Percentiles rank a stretch among this genome's conserved stretches.
These are phyloP conservation scores for Lichenostomus cassidix DNA, from an alignment of 2,113 vertebrate genomes.

Conservation along the genomic window DNA sequence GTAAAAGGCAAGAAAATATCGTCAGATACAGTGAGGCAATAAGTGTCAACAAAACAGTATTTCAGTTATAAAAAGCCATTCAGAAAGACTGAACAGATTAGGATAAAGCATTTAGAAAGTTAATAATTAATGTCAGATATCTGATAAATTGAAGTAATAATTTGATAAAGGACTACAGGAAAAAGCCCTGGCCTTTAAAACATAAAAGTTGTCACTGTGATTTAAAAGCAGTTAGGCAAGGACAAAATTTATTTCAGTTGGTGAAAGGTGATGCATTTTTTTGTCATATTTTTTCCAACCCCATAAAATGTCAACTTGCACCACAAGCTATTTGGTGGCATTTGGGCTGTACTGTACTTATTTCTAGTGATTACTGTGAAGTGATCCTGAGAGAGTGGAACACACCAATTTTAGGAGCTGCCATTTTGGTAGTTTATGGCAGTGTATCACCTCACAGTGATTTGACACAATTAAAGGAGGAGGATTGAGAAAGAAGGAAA, in stretches of 20 bases:
- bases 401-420: neutral
- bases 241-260: neutral
- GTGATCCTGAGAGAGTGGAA: neutral
- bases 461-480: neutral
- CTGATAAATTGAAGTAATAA: neutral
- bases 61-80: neutral
- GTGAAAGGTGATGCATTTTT: neutral
- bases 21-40: neutral
- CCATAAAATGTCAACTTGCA: neutral
- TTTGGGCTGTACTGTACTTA: neutral
- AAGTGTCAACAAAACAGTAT: neutral
- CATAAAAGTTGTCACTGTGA: neutral
- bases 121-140: constrained; percentile 49
- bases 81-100: neutral
- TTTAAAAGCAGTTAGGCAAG: neutral
- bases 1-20: neutral
- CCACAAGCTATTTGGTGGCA: neutral
- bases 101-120: constrained; percentile 3
- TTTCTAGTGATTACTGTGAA: neutral
- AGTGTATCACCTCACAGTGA: neutral
- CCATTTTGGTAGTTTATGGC: neutral
- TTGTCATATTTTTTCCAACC: neutral
- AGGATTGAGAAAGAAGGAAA: neutral
- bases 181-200: neutral
- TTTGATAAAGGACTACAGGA: neutral